Evolutionary conservation across 1,140 invertebrate species (phyloP), one percentile per base, ranked within the genome.

Genomic region (Leptinotarsa undecemlineata): DNA sequence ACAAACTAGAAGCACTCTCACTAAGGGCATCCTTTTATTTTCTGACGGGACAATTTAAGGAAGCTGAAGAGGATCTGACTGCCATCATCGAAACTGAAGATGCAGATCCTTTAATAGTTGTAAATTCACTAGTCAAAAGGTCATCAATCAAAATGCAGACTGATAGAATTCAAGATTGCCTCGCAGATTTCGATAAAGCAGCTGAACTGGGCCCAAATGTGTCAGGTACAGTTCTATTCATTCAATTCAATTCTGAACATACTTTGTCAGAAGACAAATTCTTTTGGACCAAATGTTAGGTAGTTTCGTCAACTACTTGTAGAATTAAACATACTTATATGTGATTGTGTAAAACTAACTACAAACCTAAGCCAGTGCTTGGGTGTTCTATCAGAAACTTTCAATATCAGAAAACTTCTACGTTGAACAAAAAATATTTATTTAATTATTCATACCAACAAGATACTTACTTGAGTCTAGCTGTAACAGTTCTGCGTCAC

Each of bases 81-180:
- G 84, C 80, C 20, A 88, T 92, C 76, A 90, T 91, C 80, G 88
- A 90, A 74, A 89, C 88, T 77, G 86, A 87, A 78, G 85, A 88
- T 79, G 86, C 89, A 21, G 85, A 88, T 77, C 83, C 86, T 1
- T 90, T 90, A 77, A 87, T 94, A 3, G 91, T 89, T 83, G 91
- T 93, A 0, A 97, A 97, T 89, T 94, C 95, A 13, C 86, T 97
- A n/a, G 93, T 98, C 57, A 98, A 98, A 85, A 88, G 93, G 77
- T 95, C 94, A 3, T 93, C 92, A 11, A 85, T 97, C 68, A 89
- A 91, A 78, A 92, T 97, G 81, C 95, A 97, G 83, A 85, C 91
- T 66, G 92, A 95, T 75, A 88, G 93, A 75, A 86, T 90, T 19
- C 90, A 92, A 14, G 89, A 91, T 77, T 93, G 93, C 78, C 86